phyloP scores from a whole-genome alignment of 2,797 vertebrate genomes.

The Balearica regulorum region DNA sequence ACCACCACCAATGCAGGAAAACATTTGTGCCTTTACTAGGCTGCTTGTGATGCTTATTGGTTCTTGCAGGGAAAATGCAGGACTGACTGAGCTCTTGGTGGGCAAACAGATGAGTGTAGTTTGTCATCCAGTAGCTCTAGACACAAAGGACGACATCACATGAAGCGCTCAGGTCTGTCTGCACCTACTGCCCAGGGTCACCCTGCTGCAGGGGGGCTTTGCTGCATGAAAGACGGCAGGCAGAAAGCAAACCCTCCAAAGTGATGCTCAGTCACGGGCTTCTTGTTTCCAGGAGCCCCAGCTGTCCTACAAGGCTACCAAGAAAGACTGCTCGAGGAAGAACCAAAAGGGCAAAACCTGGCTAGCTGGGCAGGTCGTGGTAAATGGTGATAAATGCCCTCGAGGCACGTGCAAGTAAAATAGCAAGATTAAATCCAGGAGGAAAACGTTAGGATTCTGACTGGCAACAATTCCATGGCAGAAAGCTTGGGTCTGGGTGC shows the following conservation, averaged over 20 bases:
- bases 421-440: not conserved
- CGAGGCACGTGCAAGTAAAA: not conserved
- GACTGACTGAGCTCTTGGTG: not conserved
- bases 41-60: not conserved
- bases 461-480: not conserved
- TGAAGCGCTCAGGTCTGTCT: accelerated
- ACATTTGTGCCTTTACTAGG: not conserved
- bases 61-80: not conserved
- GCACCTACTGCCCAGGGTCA: not conserved
- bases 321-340: not conserved
- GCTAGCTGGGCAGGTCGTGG: accelerated
- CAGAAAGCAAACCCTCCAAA: not conserved
- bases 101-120: not conserved
- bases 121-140: not conserved
- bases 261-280: not conserved
- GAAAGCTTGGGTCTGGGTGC: not conserved
- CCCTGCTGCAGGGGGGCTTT: not conserved
- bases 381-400: not conserved
- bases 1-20: not conserved
- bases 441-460: not conserved
- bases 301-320: not conserved
- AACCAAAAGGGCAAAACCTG: not conserved
- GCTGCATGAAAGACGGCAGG: not conserved
- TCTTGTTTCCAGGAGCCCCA: not conserved
- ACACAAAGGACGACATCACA: not conserved